A percentile compares a stretch with the other conserved stretches of the same genome.
phyloP scores from a whole-genome alignment of 2,888 invertebrate species.

The Aphidius colemani region DNA sequence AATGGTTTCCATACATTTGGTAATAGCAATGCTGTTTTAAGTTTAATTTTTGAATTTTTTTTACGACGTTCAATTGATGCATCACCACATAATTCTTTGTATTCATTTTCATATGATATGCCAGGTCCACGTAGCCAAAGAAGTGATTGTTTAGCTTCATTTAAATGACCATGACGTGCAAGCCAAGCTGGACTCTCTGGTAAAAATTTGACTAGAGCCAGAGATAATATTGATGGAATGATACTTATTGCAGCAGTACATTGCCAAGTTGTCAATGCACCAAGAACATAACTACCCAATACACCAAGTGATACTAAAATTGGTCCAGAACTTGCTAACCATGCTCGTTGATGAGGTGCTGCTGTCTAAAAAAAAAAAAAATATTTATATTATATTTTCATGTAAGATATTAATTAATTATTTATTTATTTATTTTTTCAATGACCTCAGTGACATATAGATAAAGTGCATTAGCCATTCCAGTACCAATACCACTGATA shows the following conservation, averaged over 20 bases:
- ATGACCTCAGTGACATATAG: slow-evolving; percentile 55
- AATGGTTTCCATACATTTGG: slow-evolving; percentile 72
- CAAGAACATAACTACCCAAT: slow-evolving; percentile 71
- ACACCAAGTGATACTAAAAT: slow-evolving; percentile 75
- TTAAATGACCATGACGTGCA: slow-evolving; percentile 66
- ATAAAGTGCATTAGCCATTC: slow-evolving; percentile 60
- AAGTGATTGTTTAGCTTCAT: slow-evolving; percentile 68
- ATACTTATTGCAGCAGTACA: slow-evolving; percentile 70
- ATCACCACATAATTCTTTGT: slow-evolving; percentile 65
- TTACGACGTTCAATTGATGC: slow-evolving; percentile 13
- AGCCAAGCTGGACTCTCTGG: slow-evolving; percentile 76
- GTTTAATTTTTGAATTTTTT: slow-evolving; percentile 37
- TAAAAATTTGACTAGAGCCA: slow-evolving; percentile 60
- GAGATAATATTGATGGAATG: slow-evolving; percentile 55
- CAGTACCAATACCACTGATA: slow-evolving; percentile 73
- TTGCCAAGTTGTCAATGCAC: slow-evolving; percentile 71
- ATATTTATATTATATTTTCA: neutral
- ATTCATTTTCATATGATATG: slow-evolving; percentile 68
- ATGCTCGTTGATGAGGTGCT: slow-evolving; percentile 70
- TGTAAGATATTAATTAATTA: neutral
- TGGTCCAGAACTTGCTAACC: slow-evolving; percentile 72
- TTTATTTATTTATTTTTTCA: slow-evolving; percentile 6
- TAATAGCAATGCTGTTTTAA: slow-evolving; percentile 50
- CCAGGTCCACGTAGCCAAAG: slow-evolving; percentile 71
- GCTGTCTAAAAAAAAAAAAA: slow-evolving; percentile 63